phyloP scores from a whole-genome alignment of 2,113 vertebrate species.

The Bungarus multicinctus region DNA sequence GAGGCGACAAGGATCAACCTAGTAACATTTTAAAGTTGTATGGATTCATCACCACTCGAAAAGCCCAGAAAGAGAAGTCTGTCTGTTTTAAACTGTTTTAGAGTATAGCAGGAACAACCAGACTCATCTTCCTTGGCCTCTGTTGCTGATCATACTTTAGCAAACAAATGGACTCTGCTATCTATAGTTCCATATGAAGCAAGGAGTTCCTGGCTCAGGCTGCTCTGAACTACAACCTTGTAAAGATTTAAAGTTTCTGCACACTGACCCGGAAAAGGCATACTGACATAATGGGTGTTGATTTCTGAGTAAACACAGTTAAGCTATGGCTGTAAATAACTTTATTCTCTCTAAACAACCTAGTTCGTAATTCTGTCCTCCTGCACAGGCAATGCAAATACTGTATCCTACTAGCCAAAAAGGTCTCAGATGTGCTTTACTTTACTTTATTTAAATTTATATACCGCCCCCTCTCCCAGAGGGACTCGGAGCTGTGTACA shows the following conservation, averaged over 20 bases:
- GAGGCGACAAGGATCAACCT: conserved; percentile 22
- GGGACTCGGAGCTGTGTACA: too few species aligned
- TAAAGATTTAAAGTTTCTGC: not conserved
- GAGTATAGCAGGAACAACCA: not conserved
- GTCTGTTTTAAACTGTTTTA: not conserved
- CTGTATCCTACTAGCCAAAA: not conserved
- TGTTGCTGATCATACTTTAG: not conserved
- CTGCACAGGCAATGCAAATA: not conserved
- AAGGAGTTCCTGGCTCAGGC: not conserved
- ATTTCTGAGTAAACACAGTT: not conserved
- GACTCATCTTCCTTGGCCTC: not conserved
- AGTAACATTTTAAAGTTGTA: conserved; percentile 32
- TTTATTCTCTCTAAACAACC: not conserved
- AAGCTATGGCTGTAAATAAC: not conserved
- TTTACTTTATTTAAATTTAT: too few species aligned
- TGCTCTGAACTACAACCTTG: not conserved
- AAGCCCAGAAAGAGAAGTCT: not conserved
- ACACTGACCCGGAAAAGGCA: not conserved
- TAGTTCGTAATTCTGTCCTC: too few species aligned
- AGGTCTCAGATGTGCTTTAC: not conserved
- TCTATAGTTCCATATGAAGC: not conserved
- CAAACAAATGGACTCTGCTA: not conserved
- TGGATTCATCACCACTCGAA: not conserved
- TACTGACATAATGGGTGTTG: not conserved
- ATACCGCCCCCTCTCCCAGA: too few species aligned